Conservation (phyloP, 2,797 vertebrate species). For the Labroides dimidiatus region DNA sequence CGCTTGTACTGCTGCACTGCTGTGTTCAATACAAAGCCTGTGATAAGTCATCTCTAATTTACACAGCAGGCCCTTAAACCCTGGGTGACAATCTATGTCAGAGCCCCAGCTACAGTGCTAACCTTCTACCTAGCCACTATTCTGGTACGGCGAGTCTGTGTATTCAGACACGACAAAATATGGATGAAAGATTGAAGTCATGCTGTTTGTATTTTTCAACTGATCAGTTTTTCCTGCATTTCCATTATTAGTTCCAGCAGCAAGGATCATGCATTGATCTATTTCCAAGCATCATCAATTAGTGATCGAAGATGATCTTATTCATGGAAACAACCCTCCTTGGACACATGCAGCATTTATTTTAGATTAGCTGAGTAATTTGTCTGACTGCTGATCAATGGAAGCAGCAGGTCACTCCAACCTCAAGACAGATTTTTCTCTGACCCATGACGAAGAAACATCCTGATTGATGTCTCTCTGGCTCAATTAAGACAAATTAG, state of each 20-base stretch:
- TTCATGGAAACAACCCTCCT: constrained; percentile 22
- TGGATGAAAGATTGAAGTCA: background rate
- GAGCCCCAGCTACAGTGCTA: constrained; percentile 51
- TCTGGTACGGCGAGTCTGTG: constrained; percentile 24
- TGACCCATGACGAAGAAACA: constrained; percentile 49
- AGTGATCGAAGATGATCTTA: constrained; percentile 28
- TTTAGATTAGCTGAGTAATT: constrained; percentile 29
- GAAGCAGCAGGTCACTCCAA: constrained; percentile 28
- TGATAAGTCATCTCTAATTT: constrained; percentile 79
- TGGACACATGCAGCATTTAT: constrained; percentile 8
- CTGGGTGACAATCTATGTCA: constrained; percentile 68
- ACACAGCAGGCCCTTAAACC: constrained; percentile 69
- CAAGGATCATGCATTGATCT: constrained; percentile 17
- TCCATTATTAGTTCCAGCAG: constrained; percentile 26
- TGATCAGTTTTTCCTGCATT: constrained; percentile 12
- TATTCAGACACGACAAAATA: constrained; percentile 15
- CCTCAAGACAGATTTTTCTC: constrained; percentile 40
- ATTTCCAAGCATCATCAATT: constrained; percentile 38
- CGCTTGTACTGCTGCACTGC: constrained; percentile 41
- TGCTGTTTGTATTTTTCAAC: background rate
- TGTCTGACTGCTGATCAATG: constrained; percentile 33
- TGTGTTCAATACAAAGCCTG: constrained; percentile 62
- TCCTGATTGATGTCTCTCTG: constrained; percentile 50
- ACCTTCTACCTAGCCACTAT: constrained; percentile 42
- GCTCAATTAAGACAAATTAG: constrained; percentile 45